Evolutionary conservation across 2,113 vertebrate species (phyloP), one percentile per base, ranked within the genome.

Genomic region (Cephalopholis sonnerati): DNA sequence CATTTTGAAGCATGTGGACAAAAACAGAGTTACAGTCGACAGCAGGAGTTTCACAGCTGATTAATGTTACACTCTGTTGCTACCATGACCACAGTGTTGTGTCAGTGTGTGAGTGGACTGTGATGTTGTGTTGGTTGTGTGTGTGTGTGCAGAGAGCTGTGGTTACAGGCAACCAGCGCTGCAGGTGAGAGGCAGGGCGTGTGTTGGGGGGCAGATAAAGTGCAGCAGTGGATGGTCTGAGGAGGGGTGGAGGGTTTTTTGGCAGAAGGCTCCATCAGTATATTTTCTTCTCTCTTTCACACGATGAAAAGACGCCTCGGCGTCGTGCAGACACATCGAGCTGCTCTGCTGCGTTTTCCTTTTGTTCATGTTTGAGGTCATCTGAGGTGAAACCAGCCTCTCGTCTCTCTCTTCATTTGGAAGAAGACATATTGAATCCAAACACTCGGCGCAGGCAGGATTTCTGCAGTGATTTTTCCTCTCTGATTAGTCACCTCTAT

Each of bases 401-500:
- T 0, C 11, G 77, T 57, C 71, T 68, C 64, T 70, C 27, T 20
- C 32, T 46, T 77, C 32, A 2, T 79, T 41, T 44, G 10, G 24
- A 24, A 3, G 24, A 58, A 69, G 29, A 20, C 32, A 11, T 32
- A 50, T 24, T 27, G 71, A 73, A 29, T 69, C 36, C n/a, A n/a
- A 67, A 58, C 7, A 25, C 62, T 66, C 44, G 15, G 48, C 67
- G 58, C 0, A 36, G 67, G 58, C 84, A 5, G 27, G 66, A 78
- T 87, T 81, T 25, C 73, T 79, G 70, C 64, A n/a, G 74, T 48
- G 69, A 46, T 67, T 77, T 25, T 22, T 61, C 59, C 29, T 68
- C 73, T 82, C 70, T 66, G 75, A 87, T 90, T 79, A 75, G 84
- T 89, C 84, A 57, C 61, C 55, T 53, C 72, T 5, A 5, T 80